Conservation (phyloP, 2,888 invertebrate genomes). For the Eumacrocentrus americanus region DNA sequence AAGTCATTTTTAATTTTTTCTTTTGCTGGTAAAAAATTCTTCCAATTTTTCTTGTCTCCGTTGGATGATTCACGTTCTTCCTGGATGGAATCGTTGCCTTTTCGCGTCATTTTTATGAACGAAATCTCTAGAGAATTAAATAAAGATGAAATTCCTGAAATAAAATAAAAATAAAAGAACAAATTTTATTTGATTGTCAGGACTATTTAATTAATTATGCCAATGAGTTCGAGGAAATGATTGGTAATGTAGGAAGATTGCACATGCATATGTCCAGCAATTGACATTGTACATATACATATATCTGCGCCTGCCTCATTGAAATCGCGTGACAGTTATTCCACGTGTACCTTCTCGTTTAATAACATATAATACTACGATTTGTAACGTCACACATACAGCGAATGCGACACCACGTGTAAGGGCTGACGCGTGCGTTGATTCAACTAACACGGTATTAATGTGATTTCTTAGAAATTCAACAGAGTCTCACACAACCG, state of each 20-base stretch:
- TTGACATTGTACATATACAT: neutral
- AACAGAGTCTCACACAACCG: too few species aligned
- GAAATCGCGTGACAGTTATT: neutral
- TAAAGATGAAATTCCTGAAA: neutral
- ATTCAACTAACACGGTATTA: too few species aligned
- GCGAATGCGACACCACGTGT: too few species aligned
- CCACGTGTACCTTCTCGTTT: too few species aligned
- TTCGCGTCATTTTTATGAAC: neutral
- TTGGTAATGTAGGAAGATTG: conserved; percentile 12
- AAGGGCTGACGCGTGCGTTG: too few species aligned
- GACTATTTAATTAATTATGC: neutral
- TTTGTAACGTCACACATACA: too few species aligned
- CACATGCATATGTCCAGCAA: neutral
- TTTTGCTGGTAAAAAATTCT: conserved; percentile 20
- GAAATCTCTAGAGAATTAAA: neutral
- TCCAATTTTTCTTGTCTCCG: neutral
- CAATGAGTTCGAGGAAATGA: conserved; percentile 1
- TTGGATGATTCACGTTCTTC: neutral
- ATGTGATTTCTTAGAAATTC: too few species aligned
- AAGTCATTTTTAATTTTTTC: conserved; percentile 31
- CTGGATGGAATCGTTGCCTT: neutral
- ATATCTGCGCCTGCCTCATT: neutral
- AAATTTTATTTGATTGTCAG: neutral
- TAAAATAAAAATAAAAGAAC: neutral
- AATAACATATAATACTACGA: too few species aligned